Evolutionary conservation across 2,113 vertebrate species (phyloP).

Genomic region (mouse (Mus musculus)): GRCm39 chr2:178476001-178476500

Average conservation of each 20-base stretch:
- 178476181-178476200: rapidly evolving
- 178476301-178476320: rapidly evolving
- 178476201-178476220: neutral
- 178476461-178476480: too few species aligned
- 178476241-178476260: neutral
- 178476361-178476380: rapidly evolving
- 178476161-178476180: too few species aligned
- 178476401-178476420: neutral
- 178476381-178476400: rapidly evolving
- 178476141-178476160: rapidly evolving
- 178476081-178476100: too few species aligned
- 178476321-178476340: too few species aligned
- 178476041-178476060: too few species aligned
- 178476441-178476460: neutral
- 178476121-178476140: too few species aligned
- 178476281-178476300: too few species aligned
- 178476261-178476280: too few species aligned
- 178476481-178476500: too few species aligned
- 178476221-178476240: neutral
- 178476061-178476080: neutral
- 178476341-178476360: neutral
- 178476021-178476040: neutral
- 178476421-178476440: neutral
- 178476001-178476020: neutral
- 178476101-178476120: neutral